phyloP scores from a whole-genome alignment of 30 jellyfish, hydroid and myxozoan species.

The Hydra vulgaris region DNA sequence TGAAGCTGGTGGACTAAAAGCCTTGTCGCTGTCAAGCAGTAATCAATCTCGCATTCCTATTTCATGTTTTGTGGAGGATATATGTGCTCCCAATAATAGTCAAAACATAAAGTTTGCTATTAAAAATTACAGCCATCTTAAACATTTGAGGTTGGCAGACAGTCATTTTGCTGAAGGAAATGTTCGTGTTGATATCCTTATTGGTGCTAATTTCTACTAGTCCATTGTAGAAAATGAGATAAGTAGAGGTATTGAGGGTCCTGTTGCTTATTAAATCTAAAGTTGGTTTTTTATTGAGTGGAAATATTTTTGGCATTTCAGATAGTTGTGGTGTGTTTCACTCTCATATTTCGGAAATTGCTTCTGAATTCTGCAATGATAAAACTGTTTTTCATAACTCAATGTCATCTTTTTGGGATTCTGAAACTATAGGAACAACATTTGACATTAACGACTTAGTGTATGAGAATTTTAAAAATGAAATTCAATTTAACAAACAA shows the following conservation, averaged over 20 bases:
- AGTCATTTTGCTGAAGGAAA: not conserved
- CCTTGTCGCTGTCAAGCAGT: too few species aligned
- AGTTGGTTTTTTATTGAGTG: conserved; percentile 19
- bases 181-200: conserved; percentile 17
- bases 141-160: not conserved
- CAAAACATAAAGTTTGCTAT: not conserved
- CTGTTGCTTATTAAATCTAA: conserved; percentile 23
- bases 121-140: not conserved
- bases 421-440: conserved; percentile 22
- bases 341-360: not conserved
- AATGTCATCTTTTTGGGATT: conserved; percentile 10
- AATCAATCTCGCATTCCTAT: not conserved
- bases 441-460: conserved; percentile 17
- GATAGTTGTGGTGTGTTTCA: conserved; percentile 2
- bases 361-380: not conserved
- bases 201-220: conserved; percentile 36
- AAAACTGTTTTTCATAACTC: not conserved
- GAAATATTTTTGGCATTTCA: conserved; percentile 7
- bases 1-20: too few species aligned
- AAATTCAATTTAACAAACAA: not conserved
- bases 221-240: conserved; percentile 19
- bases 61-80: not conserved
- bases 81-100: not conserved
- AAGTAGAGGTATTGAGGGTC: conserved; percentile 29
- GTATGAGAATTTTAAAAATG: conserved; percentile 14